A percentile compares a stretch with the other conserved stretches of the same genome.
These are phyloP conservation scores for Papilio dardanus DNA, from an alignment of 1,140 invertebrate genomes.

Conservation along the genomic window DNA sequence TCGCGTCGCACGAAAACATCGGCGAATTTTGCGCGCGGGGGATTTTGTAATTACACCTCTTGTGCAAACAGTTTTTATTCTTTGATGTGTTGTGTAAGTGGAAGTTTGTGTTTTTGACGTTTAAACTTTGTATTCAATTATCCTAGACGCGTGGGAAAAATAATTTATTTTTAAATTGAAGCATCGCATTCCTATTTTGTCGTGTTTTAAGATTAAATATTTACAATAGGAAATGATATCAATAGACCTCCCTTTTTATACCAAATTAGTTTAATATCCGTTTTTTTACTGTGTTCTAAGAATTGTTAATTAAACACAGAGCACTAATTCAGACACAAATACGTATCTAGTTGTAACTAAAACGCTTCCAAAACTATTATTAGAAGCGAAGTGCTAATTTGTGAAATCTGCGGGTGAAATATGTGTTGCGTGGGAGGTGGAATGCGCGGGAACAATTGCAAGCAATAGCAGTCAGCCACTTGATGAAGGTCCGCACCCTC, in stretches of 20 bases:
- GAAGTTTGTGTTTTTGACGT: constrained; percentile 48
- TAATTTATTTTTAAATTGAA: neutral
- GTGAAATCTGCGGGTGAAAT: constrained; percentile 72
- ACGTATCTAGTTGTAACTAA: constrained; percentile 8
- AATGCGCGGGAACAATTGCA: constrained; percentile 75
- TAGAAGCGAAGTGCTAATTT: constrained; percentile 62
- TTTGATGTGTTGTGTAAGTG: constrained; percentile 59
- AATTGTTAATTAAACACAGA: too few relatives aligned
- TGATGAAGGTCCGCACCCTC: constrained; percentile 72
- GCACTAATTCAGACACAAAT: neutral
- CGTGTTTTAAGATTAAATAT: neutral
- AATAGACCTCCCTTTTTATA: neutral
- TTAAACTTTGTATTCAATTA: constrained; percentile 45
- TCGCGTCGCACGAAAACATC: constrained; percentile 68
- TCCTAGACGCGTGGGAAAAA: constrained; percentile 16
- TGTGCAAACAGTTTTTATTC: constrained; percentile 72
- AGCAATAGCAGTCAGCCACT: constrained; percentile 79
- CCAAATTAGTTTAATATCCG: neutral
- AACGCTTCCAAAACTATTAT: constrained; percentile 26
- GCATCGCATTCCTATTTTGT: neutral
- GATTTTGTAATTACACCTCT: constrained; percentile 77
- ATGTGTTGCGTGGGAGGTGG: constrained; percentile 67
- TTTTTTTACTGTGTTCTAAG: too few relatives aligned
- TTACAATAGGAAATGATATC: neutral
- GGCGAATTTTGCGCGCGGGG: constrained; percentile 71